Evolutionary conservation across 2,113 vertebrate genomes (phyloP).

Genomic region (Chaenogobius annularis): DNA sequence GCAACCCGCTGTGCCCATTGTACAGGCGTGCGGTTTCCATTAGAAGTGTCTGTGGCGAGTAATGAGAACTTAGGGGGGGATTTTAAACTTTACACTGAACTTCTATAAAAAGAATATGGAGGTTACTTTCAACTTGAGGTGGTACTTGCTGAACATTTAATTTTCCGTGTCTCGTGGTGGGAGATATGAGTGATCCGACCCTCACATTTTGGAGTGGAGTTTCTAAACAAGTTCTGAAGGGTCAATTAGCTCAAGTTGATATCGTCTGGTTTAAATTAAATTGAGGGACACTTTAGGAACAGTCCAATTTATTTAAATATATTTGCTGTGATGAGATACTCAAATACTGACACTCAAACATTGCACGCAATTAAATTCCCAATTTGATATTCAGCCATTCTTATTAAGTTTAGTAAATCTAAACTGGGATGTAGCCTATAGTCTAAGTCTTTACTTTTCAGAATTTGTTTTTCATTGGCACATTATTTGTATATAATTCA

Average conservation of each 20-base stretch:
- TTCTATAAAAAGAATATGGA: neutral
- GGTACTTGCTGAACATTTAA: constrained; percentile 16
- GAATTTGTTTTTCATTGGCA: too few species aligned
- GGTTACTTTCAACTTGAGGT: constrained; percentile 18
- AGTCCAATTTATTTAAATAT: constrained; percentile 54
- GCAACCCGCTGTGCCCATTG: constrained; percentile 4
- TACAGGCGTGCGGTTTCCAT: neutral
- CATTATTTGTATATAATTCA: too few species aligned
- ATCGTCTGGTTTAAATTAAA: constrained; percentile 3
- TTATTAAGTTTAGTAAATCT: neutral
- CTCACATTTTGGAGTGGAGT: too few species aligned
- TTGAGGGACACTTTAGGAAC: constrained; percentile 35
- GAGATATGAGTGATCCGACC: neutral
- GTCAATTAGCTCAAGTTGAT: constrained; percentile 41
- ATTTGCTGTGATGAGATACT: constrained; percentile 11
- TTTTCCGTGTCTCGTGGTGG: neutral
- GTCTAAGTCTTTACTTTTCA: too few species aligned
- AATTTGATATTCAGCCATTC: constrained; percentile 19
- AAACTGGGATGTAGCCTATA: too few species aligned
- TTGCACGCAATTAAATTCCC: constrained; percentile 30
- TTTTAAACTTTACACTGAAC: neutral
- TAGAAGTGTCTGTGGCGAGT: neutral
- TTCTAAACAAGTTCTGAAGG: too few species aligned
- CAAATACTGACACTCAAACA: constrained; percentile 26
- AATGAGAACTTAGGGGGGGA: neutral